A percentile compares a stretch with the other conserved stretches of the same genome.
These are phyloP conservation scores for Dendroctonus ponderosae DNA, from an alignment of 1,140 invertebrate species.

Conservation along the genomic window DNA sequence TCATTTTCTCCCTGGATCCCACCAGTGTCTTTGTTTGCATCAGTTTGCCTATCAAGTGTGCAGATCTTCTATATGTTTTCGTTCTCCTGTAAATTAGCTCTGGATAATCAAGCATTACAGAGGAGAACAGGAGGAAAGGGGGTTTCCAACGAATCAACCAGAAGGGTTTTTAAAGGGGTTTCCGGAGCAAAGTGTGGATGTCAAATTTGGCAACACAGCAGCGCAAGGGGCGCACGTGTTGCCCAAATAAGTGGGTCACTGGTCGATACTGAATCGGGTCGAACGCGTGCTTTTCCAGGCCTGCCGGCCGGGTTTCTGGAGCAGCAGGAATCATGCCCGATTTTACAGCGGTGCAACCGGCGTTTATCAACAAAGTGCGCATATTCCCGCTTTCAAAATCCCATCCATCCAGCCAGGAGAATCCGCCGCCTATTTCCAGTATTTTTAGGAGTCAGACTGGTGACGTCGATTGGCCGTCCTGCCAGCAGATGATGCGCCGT, in stretches of 20 bases:
- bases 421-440: slow-evolving; percentile 4
- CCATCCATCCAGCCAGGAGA: slow-evolving; percentile 1
- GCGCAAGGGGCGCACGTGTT: slow-evolving; percentile 39
- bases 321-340: slow-evolving; percentile 40
- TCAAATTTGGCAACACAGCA: slow-evolving; percentile 24
- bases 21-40: no score
- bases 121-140: no score
- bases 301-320: slow-evolving; percentile 45
- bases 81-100: no score
- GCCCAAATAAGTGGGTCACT: slow-evolving; percentile 49
- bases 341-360: slow-evolving; percentile 29
- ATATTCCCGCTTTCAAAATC: slow-evolving; percentile 1
- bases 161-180: no score
- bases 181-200: no score
- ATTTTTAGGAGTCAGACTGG: slow-evolving; percentile 3
- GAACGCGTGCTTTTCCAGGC: slow-evolving; percentile 43
- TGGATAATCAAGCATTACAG: no score
- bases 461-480: background rate
- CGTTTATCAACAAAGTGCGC: slow-evolving; percentile 13
- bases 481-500: no score
- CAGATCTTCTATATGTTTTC: no score
- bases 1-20: no score
- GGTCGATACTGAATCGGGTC: slow-evolving; percentile 49
- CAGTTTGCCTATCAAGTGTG: no score
- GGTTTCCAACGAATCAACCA: no score